These are phyloP conservation scores for Heliocidaris tuberculata DNA, from an alignment of 35 echinoderm and acorn worm genomes.

Conservation along the genomic window DNA sequence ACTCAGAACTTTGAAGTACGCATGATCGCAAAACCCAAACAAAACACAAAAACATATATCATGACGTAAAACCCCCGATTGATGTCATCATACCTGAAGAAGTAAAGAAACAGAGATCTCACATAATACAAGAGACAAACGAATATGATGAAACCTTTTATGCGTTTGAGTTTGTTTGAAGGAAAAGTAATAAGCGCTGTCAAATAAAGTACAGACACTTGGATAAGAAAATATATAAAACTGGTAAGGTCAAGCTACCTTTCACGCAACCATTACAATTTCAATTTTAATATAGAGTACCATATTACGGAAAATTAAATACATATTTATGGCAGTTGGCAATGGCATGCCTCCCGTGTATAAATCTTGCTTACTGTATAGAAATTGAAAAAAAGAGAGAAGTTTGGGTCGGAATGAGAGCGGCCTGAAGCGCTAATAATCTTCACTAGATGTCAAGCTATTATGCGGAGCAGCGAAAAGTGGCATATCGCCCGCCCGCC, in stretches of 20 bases:
- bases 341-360: not conserved
- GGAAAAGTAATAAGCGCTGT: too few relatives aligned
- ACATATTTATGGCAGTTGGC: not conserved
- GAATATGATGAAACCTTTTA: too few relatives aligned
- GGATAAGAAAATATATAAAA: not conserved
- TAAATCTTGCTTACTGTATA: not conserved
- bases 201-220: too few relatives aligned
- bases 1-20: not conserved
- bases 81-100: not conserved
- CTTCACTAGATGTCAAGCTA: not conserved
- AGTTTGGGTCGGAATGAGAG: not conserved
- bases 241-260: not conserved
- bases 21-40: not conserved
- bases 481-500: not conserved
- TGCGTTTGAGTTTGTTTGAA: too few relatives aligned
- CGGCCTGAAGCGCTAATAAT: not conserved
- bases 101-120: too few relatives aligned
- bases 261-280: not conserved
- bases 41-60: not conserved
- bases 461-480: constrained; percentile 9
- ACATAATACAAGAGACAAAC: too few relatives aligned
- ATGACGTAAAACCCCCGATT: not conserved
- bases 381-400: not conserved
- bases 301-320: not conserved
- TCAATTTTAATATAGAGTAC: not conserved